These are phyloP conservation scores for Coreius guichenoti DNA, from an alignment of 2,797 vertebrate genomes.

Conservation along the genomic window DNA sequence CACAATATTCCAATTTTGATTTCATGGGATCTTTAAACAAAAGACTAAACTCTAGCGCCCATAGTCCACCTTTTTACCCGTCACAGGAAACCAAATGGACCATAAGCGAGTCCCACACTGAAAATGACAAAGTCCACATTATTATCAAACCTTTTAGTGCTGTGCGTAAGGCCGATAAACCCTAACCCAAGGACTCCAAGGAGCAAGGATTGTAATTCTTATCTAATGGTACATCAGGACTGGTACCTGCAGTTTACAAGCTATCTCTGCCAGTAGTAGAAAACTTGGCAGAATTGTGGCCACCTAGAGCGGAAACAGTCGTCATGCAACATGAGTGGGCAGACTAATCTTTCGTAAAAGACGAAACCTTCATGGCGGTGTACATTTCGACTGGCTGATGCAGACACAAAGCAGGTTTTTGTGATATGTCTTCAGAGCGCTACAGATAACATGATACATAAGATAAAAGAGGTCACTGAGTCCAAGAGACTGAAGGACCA, in stretches of 20 bases:
- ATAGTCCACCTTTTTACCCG: not conserved
- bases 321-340: slow-evolving; percentile 45
- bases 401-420: slow-evolving; percentile 58
- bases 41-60: not conserved
- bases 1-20: not conserved
- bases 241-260: slow-evolving; percentile 46
- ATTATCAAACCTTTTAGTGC: slow-evolving; percentile 58
- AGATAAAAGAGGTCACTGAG: slow-evolving; percentile 23
- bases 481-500: slow-evolving; percentile 17
- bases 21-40: not conserved
- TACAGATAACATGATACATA: slow-evolving; percentile 22
- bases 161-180: slow-evolving; percentile 40
- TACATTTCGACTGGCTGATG: slow-evolving; percentile 47
- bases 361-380: slow-evolving; percentile 45
- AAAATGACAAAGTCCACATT: slow-evolving; percentile 57
- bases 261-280: slow-evolving; percentile 25
- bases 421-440: slow-evolving; percentile 37
- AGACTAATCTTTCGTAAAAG: slow-evolving; percentile 52
- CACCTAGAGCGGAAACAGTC: slow-evolving; percentile 26
- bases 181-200: slow-evolving; percentile 40
- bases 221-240: slow-evolving; percentile 53
- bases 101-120: slow-evolving; percentile 10
- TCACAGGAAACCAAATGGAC: slow-evolving; percentile 20
- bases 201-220: slow-evolving; percentile 51
- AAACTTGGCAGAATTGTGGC: slow-evolving; percentile 28